phyloP scores from a whole-genome alignment of 2,888 invertebrate genomes.

The Drosophila sordidula region DNA sequence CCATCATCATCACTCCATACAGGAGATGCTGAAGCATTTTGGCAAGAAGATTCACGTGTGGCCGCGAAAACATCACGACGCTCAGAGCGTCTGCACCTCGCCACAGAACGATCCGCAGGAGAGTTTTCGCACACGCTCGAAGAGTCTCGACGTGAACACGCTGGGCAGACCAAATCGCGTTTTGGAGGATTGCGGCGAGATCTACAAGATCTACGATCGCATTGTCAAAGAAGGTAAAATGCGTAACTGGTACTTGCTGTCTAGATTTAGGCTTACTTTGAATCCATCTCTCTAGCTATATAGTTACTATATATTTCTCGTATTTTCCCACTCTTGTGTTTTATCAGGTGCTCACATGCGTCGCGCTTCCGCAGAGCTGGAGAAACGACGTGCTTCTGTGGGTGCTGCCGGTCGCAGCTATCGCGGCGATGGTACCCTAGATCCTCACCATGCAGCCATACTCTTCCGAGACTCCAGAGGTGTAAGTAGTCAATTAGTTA shows the following conservation, averaged over 20 bases:
- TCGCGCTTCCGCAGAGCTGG: slow-evolving; percentile 91
- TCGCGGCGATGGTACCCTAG: slow-evolving; percentile 90
- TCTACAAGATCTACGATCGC: slow-evolving; percentile 92
- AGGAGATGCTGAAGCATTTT: slow-evolving; percentile 91
- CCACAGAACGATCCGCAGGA: slow-evolving; percentile 86
- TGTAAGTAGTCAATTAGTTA: slow-evolving; percentile 87
- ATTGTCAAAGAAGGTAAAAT: slow-evolving; percentile 90
- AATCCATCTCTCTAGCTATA: neutral
- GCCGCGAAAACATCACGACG: slow-evolving; percentile 88
- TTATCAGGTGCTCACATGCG: slow-evolving; percentile 90
- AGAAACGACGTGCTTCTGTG: slow-evolving; percentile 91
- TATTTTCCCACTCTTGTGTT: neutral
- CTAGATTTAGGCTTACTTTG: slow-evolving; percentile 7
- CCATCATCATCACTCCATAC: slow-evolving; percentile 90
- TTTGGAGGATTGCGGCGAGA: slow-evolving; percentile 91
- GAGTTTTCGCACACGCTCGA: slow-evolving; percentile 91
- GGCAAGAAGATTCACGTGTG: slow-evolving; percentile 91
- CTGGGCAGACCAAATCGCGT: slow-evolving; percentile 85
- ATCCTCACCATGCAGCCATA: slow-evolving; percentile 95
- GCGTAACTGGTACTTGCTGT: slow-evolving; percentile 69
- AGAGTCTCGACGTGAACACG: slow-evolving; percentile 89
- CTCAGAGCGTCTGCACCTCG: slow-evolving; percentile 85
- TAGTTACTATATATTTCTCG: neutral
- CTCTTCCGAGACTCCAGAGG: slow-evolving; percentile 96
- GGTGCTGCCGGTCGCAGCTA: slow-evolving; percentile 87